Evolutionary conservation across 2,888 invertebrate genomes (phyloP), one percentile per base, ranked within the genome.

Genomic region (Lycia hirtaria): DNA sequence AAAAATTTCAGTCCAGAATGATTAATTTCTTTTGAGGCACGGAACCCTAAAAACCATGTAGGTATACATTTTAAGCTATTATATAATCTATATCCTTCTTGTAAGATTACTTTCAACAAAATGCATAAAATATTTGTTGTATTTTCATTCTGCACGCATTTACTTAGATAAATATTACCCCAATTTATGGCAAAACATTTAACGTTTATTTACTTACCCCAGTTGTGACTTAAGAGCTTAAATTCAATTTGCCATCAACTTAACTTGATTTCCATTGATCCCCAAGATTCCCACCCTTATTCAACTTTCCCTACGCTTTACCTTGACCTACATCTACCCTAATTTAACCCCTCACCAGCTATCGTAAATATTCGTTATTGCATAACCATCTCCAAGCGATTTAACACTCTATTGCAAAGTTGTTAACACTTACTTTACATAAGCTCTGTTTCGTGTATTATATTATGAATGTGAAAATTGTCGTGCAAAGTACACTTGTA

Each of bases 271-370:
- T 50, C 56, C 66, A 55, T 67, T 67, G 68, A 70, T 69, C 66
- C 65, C 65, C 63, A 38, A 49, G 26, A 51, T 71, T 69, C 69
- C 59, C 43, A 40, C 67, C 68, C 67, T 69, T 69, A 68, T 71
- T 72, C 71, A 72, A 73, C 66, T 69, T 75, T 71, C 65, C 67
- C 67, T 61, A 68, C 59, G 48, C 72, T 75, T 73, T 78, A 72
- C 84, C 83, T 83, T 83, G 83, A 82, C 84, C 82, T 71, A 79
- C 61, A 76, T 82, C 62, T 67, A 69, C 71, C 78, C 72, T 65
- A 69, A 78, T 69, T 73, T 75, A 75, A 77, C 72, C 73, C 72
- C 71, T 68, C 69, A 60, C 63, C 61, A 64, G 60, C 64, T 67
- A 57, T 58, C 68, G 67, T 74, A 69, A 72, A 69, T 69, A 74